Conservation (phyloP, 1,140 invertebrate genomes). For the Zaprionus gabonicus region DNA sequence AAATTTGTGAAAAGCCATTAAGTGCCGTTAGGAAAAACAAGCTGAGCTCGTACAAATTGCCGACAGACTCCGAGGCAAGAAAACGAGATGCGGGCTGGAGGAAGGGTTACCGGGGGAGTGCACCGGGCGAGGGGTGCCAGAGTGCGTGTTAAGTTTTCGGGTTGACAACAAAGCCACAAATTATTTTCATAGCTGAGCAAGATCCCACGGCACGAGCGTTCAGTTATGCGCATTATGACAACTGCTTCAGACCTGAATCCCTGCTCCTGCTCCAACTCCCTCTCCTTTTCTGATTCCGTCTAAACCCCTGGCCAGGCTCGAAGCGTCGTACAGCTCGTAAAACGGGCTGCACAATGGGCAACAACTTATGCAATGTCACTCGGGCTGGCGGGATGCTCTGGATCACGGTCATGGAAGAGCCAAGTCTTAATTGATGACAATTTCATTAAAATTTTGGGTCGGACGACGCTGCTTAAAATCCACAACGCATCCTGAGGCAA, state of each 20-base stretch:
- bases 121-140: background rate
- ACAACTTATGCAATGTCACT: slow-evolving; percentile 64
- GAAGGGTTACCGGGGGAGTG: background rate
- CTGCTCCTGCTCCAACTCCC: background rate
- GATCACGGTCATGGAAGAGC: slow-evolving; percentile 62
- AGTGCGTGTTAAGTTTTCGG: background rate
- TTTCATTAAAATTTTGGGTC: slow-evolving; percentile 76
- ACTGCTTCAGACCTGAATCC: background rate
- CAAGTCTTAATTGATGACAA: slow-evolving; percentile 83
- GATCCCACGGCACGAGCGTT: slow-evolving; percentile 64
- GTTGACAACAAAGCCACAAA: slow-evolving; percentile 66
- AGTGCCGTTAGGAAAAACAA: slow-evolving; percentile 75
- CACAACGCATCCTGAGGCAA: slow-evolving; percentile 55
- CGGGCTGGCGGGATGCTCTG: slow-evolving; percentile 24
- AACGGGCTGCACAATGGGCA: slow-evolving; percentile 16
- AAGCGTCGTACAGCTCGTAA: slow-evolving; percentile 69
- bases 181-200: slow-evolving; percentile 79
- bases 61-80: slow-evolving; percentile 48
- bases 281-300: slow-evolving; percentile 2
- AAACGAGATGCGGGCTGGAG: background rate
- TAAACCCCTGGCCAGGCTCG: slow-evolving; percentile 63
- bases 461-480: slow-evolving; percentile 57
- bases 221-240: slow-evolving; percentile 67
- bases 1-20: slow-evolving; percentile 81
- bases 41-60: slow-evolving; percentile 75